phyloP scores from a whole-genome alignment of 2,888 invertebrate species.

The Alloscopus bannaensis region DNA sequence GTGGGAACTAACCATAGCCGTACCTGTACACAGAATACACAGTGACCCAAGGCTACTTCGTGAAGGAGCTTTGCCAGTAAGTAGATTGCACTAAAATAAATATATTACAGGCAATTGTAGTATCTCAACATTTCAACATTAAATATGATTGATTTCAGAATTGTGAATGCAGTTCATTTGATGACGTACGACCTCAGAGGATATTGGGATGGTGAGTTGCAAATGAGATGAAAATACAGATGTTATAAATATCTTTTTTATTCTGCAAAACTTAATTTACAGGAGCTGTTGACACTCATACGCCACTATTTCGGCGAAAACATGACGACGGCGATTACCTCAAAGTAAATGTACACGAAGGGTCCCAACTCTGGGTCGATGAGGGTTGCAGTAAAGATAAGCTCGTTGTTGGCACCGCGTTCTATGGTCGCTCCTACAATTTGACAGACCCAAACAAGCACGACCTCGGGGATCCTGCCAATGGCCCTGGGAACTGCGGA shows the following conservation, averaged over 20 bases:
- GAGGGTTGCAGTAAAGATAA: constrained; percentile 92
- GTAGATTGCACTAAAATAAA: constrained; percentile 73
- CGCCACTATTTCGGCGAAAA: constrained; percentile 88
- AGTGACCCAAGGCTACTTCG: constrained; percentile 92
- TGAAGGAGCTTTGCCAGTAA: constrained; percentile 91
- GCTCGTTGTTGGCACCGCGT: constrained; percentile 90
- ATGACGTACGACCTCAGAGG: constrained; percentile 72
- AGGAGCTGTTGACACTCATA: constrained; percentile 90
- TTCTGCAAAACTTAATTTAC: constrained; percentile 74
- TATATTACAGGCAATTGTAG: too few relatives aligned
- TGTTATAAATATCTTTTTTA: constrained; percentile 4
- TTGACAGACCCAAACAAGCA: constrained; percentile 83
- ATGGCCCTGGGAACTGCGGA: constrained; percentile 87
- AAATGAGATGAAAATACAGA: constrained; percentile 12
- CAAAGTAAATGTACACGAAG: constrained; percentile 92
- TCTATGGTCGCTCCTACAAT: constrained; percentile 91
- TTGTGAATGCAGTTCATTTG: constrained; percentile 69
- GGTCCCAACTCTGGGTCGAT: constrained; percentile 91
- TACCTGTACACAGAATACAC: constrained; percentile 91
- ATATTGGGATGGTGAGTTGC: constrained; percentile 67
- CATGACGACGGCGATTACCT: constrained; percentile 94
- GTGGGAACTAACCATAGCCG: constrained; percentile 95
- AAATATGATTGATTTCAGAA: too few relatives aligned
- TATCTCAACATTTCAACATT: too few relatives aligned
- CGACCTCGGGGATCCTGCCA: constrained; percentile 78